Base-by-base conservation (phyloP, 2,113 vertebrate genomes). In the Cyphomyrus plagiostoma region DNA sequence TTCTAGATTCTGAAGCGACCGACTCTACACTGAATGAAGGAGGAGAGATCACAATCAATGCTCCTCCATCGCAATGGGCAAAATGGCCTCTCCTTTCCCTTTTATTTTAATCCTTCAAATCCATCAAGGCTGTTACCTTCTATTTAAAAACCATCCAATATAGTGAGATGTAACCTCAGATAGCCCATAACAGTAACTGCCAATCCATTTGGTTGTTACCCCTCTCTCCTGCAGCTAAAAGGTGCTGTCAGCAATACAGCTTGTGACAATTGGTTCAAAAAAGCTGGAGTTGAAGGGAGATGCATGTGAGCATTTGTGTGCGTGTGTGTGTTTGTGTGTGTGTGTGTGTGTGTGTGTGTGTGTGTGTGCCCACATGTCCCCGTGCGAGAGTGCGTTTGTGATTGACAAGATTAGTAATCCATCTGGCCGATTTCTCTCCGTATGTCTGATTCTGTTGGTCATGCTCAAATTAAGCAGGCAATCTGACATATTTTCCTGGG, bases 131-230 rank as follows among this genome's bases (percentile, higher is more conserved):
- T 95, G 95, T 95, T 95, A 95, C 93, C 92, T 94, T 93, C 94
- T 95, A 94, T 96, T 96, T 96, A 96, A 95, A 95, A 94, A 94
- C 94, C 93, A 95, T 95, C 94, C 95, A 96, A 95, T 95, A 96
- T 95, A 95, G 95, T 95, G 95, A 93, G 93, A 95, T 96, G 95
- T 96, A 95, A 96, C 94, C 93, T 94, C 94, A 94, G 95, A 95
- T 94, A 94, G 95, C 93, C 94, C 94, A 93, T 95, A 95, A 95
- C 94, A 62, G 95, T 96, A 95, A 96, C 96, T 96, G 95, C 94
- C 92, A 92, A 90, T 95, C 95, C 94, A 96, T 96, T 95, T 96
- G 94, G 91, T 89, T 92, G 3, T 86, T 52, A 23, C 92, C 94
- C 92, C 93, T 93, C 93, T 93, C 93, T 92, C 94, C 94, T 94